phyloP scores from a whole-genome alignment of 1,140 invertebrate species.

The Microplitis demolitor region DNA sequence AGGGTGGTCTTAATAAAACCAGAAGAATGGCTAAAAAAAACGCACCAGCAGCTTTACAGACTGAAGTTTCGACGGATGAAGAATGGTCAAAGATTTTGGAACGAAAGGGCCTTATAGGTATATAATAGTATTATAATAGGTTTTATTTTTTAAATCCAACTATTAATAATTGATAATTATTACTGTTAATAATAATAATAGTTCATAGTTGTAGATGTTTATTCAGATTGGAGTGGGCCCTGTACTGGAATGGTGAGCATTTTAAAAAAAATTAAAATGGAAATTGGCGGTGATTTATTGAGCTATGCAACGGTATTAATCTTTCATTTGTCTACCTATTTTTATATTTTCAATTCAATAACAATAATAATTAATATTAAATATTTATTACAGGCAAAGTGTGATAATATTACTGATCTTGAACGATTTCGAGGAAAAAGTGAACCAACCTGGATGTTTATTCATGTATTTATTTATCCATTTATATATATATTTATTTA shows the following conservation, averaged over 20 bases:
- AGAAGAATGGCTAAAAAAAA: slow-evolving; percentile 72
- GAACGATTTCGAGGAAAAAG: slow-evolving; percentile 83
- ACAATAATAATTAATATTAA: background rate
- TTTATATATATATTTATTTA: slow-evolving; percentile 13
- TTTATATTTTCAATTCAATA: background rate
- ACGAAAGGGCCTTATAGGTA: slow-evolving; percentile 81
- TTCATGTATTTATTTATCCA: slow-evolving; percentile 68
- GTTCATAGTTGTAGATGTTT: slow-evolving; percentile 82
- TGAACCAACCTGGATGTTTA: slow-evolving; percentile 90
- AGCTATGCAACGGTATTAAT: slow-evolving; percentile 73
- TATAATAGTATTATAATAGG: slow-evolving; percentile 23
- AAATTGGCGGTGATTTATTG: slow-evolving; percentile 81
- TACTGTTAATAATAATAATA: slow-evolving; percentile 18
- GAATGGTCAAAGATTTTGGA: slow-evolving; percentile 84
- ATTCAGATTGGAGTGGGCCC: slow-evolving; percentile 92
- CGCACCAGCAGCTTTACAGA: slow-evolving; percentile 74
- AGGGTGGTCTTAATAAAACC: slow-evolving; percentile 42
- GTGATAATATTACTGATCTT: slow-evolving; percentile 79
- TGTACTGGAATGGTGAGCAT: slow-evolving; percentile 85
- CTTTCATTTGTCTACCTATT: background rate
- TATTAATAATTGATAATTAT: slow-evolving; percentile 14
- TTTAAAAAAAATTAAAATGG: slow-evolving; percentile 87
- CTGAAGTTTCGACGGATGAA: slow-evolving; percentile 81
- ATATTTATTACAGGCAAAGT: slow-evolving; percentile 72
- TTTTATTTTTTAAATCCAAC: background rate